Conservation (phyloP, 2,888 invertebrate genomes). For the Phytoseiulus persimilis region DNA sequence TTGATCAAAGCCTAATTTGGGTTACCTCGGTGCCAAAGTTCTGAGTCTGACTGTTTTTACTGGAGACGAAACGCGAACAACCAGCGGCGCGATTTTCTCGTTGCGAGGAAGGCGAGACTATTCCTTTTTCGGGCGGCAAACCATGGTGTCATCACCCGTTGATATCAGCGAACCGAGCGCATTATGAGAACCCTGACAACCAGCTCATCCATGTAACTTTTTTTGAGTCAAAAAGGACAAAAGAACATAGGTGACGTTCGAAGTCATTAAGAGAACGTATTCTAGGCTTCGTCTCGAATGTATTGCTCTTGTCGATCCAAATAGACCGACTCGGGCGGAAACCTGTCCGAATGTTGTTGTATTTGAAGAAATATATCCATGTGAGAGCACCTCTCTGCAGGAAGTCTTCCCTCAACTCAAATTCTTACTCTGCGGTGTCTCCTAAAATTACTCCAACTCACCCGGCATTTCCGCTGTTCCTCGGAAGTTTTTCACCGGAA, state of each 20-base stretch:
- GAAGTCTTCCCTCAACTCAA: neutral
- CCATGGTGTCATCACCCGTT: neutral
- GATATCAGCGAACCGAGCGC: neutral
- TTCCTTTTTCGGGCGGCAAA: neutral
- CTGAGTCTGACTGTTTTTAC: neutral
- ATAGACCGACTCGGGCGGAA: neutral
- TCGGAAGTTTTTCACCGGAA: too few species aligned
- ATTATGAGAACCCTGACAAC: neutral
- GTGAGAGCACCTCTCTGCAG: neutral
- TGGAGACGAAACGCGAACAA: neutral
- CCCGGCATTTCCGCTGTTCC: too few species aligned
- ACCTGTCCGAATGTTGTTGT: neutral
- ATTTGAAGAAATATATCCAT: neutral
- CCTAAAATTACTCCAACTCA: neutral
- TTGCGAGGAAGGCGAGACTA: neutral
- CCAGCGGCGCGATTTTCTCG: neutral
- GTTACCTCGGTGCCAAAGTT: neutral
- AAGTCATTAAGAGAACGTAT: neutral
- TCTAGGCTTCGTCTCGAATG: neutral
- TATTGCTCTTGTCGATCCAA: neutral
- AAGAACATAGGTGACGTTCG: neutral
- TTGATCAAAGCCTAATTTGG: neutral
- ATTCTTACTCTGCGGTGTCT: neutral
- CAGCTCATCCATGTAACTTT: neutral
- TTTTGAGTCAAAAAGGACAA: neutral